Conservation (phyloP, 2,113 vertebrate genomes). For the Cromileptes altivelis region DNA sequence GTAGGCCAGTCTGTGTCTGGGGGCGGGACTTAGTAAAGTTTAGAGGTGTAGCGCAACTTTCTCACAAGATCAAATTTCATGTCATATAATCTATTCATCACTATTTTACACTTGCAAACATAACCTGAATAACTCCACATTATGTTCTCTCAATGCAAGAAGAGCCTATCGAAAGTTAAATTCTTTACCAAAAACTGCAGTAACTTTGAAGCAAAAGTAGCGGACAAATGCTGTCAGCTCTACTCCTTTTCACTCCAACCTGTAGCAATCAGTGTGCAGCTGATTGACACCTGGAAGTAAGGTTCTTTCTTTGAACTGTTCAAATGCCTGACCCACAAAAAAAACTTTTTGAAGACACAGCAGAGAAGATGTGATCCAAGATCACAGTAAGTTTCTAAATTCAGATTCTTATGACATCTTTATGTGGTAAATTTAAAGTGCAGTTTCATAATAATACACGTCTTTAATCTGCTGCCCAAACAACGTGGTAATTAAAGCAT, state of each 20-base stretch:
- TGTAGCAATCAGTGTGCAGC: background rate
- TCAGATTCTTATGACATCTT: background rate
- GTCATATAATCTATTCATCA: background rate
- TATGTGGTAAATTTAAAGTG: background rate
- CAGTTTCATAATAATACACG: background rate
- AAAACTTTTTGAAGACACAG: too few relatives aligned
- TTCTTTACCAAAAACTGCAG: background rate
- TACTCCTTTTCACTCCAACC: background rate
- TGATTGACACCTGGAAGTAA: background rate
- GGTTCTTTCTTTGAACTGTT: background rate
- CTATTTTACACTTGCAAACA: background rate
- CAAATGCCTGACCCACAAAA: background rate
- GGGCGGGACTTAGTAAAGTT: background rate
- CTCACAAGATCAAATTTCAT: background rate
- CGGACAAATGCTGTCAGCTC: background rate
- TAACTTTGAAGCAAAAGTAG: constrained; percentile 7
- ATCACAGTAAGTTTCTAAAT: background rate
- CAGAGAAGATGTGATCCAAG: too few relatives aligned
- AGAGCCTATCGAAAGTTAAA: background rate
- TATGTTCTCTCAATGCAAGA: background rate
- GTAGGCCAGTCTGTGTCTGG: too few relatives aligned
- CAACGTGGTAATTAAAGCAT: background rate
- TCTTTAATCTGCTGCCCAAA: background rate
- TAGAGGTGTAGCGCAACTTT: background rate
- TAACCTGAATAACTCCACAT: too few relatives aligned